These are phyloP conservation scores for Eolophus roseicapilla DNA, from an alignment of 2,113 vertebrate species.

Conservation along the genomic window DNA sequence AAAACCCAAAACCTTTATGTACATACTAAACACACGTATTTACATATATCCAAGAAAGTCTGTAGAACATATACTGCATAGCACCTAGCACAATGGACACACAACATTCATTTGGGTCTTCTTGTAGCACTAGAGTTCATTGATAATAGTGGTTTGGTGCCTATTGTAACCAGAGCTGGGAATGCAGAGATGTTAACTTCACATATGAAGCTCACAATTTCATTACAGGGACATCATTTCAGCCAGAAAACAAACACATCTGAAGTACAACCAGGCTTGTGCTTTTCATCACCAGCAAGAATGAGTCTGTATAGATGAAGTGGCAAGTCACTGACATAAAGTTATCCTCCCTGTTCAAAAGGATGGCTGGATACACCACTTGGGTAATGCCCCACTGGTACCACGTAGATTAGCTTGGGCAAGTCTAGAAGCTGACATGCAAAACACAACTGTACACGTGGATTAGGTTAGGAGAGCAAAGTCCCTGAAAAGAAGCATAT, in stretches of 20 bases:
- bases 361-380: not conserved
- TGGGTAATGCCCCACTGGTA: not conserved
- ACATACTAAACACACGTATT: not conserved
- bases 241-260: not conserved
- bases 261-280: not conserved
- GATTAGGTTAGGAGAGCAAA: not conserved
- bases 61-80: fast-evolving
- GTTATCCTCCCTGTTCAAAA: not conserved
- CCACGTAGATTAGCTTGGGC: not conserved
- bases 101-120: not conserved
- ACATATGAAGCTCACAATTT: not conserved
- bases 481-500: not conserved
- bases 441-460: not conserved
- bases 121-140: not conserved
- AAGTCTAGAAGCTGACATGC: not conserved
- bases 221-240: not conserved
- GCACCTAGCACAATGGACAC: not conserved
- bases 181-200: not conserved
- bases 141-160: not conserved
- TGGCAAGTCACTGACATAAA: not conserved
- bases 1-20: not conserved
- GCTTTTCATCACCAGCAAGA: not conserved
- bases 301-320: not conserved
- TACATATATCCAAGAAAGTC: not conserved
- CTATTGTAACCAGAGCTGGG: not conserved